A percentile compares a stretch with the other conserved stretches of the same genome.
phyloP scores from a whole-genome alignment of 2,888 invertebrate species.

The Philhelius pedissequus region DNA sequence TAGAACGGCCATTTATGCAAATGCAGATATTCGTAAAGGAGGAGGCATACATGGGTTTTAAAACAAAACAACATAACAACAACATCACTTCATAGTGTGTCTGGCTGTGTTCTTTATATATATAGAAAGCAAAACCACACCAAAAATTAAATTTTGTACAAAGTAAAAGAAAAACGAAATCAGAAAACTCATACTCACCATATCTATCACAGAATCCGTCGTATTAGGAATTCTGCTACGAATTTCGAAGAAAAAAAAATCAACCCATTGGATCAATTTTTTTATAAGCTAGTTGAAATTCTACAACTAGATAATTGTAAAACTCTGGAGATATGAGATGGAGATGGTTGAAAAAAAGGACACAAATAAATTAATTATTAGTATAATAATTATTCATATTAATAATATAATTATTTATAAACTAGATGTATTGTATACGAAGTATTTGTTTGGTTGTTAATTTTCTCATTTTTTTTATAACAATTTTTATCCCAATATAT shows the following conservation, averaged over 20 bases:
- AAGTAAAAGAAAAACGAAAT: conserved; percentile 33
- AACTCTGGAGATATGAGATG: not conserved
- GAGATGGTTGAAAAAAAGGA: not conserved
- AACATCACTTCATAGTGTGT: not conserved
- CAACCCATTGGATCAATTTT: not conserved
- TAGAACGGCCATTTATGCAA: conserved; percentile 85
- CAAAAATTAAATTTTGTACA: conserved; percentile 50
- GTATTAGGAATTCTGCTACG: not conserved
- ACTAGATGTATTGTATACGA: not conserved
- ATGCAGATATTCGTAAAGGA: conserved; percentile 90
- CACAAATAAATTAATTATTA: conserved; percentile 8
- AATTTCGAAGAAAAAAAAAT: not conserved
- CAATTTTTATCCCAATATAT: not conserved
- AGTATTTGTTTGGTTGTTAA: conserved; percentile 6
- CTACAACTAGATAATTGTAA: not conserved
- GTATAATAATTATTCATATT: not conserved
- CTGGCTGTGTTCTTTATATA: too few species aligned
- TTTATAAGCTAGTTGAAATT: not conserved
- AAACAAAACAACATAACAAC: conserved; percentile 70
- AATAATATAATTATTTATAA: conserved; percentile 23
- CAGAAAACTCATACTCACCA: conserved; percentile 1
- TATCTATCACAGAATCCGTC: not conserved
- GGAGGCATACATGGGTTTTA: conserved; percentile 88
- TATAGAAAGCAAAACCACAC: not conserved
- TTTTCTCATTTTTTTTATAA: conserved; percentile 4